Evolutionary conservation across 2,113 vertebrate genomes (phyloP), one percentile per base, ranked within the genome.

Genomic region (Edolisoma coerulescens): DNA sequence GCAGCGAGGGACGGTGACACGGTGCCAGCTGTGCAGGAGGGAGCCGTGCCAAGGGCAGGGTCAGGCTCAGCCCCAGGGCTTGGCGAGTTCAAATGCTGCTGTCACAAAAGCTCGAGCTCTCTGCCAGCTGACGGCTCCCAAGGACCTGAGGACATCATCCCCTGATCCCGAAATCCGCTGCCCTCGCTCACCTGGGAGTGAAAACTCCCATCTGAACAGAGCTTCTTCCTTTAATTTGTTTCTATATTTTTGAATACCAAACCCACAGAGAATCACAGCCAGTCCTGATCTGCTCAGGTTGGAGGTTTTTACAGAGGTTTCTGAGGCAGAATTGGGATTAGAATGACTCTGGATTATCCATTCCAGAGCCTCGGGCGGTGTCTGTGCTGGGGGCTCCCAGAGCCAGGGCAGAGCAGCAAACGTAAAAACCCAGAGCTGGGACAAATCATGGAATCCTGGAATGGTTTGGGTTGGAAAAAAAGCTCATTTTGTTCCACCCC

Each of bases 131-230:
- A 56, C 20, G 19, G 69, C 57, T 93, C 49, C 83, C 61, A 7
- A 47, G 71, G 71, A n/a, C 37, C 47, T 7, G 37, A 35, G 57
- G 47, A 2, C 41, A 10, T 13, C 44, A 0, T 8, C 42, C 53
- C 69, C 78, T 24, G 52, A 26, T 10, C 80, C 64, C 13, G 7
- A 70, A 81, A 79, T 17, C 22, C 2, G 0, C 53, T 13, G 14
- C 57, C 49, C 23, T 45, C 1, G 0, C 8, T 53, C 71, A 11
- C 68, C 73, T 13, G 65, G 15, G 20, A 52, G 5, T 16, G 47
- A 6, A 67, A 37, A 70, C 28, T 30, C 22, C 28, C 0, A 0
- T 2, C 37, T 4, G 49, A 60, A 11, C 3, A 16, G 63, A 30
- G 44, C 67, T 64, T 26, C 67, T 64, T 26, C 22, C 75, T n/a